Evolutionary conservation across 2,888 invertebrate genomes (phyloP), one percentile per base, ranked within the genome.

Genomic region (Lepeophtheirus nordmannii): DNA sequence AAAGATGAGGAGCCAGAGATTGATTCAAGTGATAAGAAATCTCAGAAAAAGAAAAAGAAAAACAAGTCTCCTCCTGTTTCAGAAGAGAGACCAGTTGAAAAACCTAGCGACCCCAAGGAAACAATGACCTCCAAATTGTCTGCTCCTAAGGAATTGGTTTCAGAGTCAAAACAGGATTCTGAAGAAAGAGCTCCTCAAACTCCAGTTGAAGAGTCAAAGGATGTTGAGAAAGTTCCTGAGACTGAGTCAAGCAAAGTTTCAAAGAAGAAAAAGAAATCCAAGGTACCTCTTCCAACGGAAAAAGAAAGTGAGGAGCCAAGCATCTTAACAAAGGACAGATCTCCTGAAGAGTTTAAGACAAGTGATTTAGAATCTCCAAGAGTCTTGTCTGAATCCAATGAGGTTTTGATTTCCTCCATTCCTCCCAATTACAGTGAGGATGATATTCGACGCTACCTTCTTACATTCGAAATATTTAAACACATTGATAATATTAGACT

Each of bases 341-440:
- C 53, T 14, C 53, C 53, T 3, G 53, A 46, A 17, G 17, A 14
- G 2, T 5, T 30, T 30, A 30, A 30, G 30, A 30, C 30, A 30
- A 30, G 30, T 30, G 30, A 30, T 30, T 30, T 30, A 7, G 30
- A 30, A 30, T 30, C 30, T 30, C 30, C 30, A 5, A 30, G 30
- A 30, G 7, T 7, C 30, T 30, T 30, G 7, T n/a, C 53, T n/a
- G 53, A 46, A 3, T 46, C 53, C 8, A 46, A 46, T 17, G 53
- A 46, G 53, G 17, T 46, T 46, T 46, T 17, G n/a, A n/a, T 46
- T 3, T 5, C 2, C 14, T 46, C 53, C 17, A 46, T 46, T 46
- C 53, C 53, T 46, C 8, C 53, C 53, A 46, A 46, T 17, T n/a
- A n/a, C n/a, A 46, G 53, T 17, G 53, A 46, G 53, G 53, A 46